Evolutionary conservation across 2,113 vertebrate genomes (phyloP).

Genomic region (Sinosuthora webbiana): DNA sequence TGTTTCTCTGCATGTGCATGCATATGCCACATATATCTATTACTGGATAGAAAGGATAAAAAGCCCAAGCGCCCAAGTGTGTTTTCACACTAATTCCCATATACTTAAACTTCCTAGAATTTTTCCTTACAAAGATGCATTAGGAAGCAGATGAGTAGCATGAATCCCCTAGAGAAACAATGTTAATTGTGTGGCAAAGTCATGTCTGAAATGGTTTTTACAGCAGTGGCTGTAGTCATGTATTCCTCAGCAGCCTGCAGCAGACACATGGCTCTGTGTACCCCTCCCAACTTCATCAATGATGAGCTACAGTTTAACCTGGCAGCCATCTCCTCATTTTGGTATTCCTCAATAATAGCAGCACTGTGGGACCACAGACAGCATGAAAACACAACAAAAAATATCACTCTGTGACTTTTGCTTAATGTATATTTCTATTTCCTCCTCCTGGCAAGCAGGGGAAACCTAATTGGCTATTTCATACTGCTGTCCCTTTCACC

Average conservation of each 20-base stretch:
- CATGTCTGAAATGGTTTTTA: neutral
- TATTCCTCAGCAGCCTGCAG: neutral
- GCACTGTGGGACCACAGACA: neutral
- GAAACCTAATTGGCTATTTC: conserved; percentile 27
- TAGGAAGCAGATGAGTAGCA: neutral
- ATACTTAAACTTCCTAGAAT: neutral
- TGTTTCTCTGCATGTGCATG: neutral
- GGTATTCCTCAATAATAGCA: neutral
- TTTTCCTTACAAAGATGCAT: neutral
- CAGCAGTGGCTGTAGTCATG: neutral
- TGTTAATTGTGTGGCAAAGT: neutral
- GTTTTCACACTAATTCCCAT: neutral
- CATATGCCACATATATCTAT: rapidly evolving
- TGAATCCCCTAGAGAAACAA: neutral
- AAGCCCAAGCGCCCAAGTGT: neutral
- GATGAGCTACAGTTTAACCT: neutral
- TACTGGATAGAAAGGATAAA: neutral
- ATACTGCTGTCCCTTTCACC: conserved; percentile 36
- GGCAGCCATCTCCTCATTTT: neutral
- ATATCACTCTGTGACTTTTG: neutral
- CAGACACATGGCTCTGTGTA: neutral
- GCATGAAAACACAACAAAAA: neutral
- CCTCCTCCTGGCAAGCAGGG: neutral
- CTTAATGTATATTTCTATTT: neutral
- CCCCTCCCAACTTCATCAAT: neutral